phyloP scores from a whole-genome alignment of 1,140 invertebrate genomes.

The Drosophila varians region DNA sequence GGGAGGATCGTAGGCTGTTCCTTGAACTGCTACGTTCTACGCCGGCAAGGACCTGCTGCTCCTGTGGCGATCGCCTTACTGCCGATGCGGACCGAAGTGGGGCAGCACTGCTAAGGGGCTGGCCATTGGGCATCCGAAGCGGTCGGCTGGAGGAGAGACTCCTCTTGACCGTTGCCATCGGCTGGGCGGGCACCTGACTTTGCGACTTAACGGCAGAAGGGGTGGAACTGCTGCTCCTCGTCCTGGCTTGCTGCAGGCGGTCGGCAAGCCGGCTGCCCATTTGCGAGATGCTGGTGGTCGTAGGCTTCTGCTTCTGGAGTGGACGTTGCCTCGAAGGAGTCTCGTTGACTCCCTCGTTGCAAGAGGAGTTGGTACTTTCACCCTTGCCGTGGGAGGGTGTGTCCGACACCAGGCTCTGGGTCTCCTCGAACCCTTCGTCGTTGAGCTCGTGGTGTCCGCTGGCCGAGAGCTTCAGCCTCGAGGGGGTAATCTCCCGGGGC shows the following conservation, averaged over 20 bases:
- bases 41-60: slow-evolving; percentile 81
- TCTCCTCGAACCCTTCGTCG: slow-evolving; percentile 96
- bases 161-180: slow-evolving; percentile 45
- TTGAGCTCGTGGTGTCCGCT: slow-evolving; percentile 88
- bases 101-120: slow-evolving; percentile 37
- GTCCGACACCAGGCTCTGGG: slow-evolving; percentile 92
- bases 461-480: slow-evolving; percentile 44
- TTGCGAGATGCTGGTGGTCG: slow-evolving; percentile 60
- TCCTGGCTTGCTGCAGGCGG: slow-evolving; percentile 64
- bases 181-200: slow-evolving; percentile 42
- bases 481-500: slow-evolving; percentile 68
- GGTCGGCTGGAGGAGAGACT: slow-evolving; percentile 62
- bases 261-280: slow-evolving; percentile 73
- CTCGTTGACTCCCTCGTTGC: slow-evolving; percentile 84
- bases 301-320: slow-evolving; percentile 60
- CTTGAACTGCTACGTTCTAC: slow-evolving; percentile 87
- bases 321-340: slow-evolving; percentile 45
- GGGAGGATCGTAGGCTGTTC: slow-evolving; percentile 90
- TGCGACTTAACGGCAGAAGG: slow-evolving; percentile 49
- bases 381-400: slow-evolving; percentile 89
- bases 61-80: slow-evolving; percentile 74
- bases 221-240: slow-evolving; percentile 37
- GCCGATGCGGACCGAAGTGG: slow-evolving; percentile 47
- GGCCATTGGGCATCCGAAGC: slow-evolving; percentile 70
- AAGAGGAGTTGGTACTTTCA: slow-evolving; percentile 86